Conservation (phyloP, 2,113 vertebrate species). For the Notothenia coriiceps region DNA sequence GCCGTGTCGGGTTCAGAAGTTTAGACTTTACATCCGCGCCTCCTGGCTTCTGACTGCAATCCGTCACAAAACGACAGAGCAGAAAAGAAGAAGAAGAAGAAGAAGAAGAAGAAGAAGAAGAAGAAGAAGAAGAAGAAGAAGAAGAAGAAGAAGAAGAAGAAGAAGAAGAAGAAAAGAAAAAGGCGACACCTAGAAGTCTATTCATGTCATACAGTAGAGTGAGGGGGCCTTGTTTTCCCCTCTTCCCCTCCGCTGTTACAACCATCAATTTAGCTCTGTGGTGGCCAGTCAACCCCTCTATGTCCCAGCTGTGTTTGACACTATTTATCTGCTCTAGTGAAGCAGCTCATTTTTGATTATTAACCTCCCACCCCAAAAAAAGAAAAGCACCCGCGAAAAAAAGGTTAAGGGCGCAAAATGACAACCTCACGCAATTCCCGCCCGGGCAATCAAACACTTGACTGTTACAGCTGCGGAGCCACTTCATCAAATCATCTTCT, state of each 20-base stretch:
- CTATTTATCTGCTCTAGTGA: conserved; percentile 82
- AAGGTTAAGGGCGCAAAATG: conserved; percentile 82
- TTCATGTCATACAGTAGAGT: conserved; percentile 85
- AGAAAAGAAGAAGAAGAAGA: conserved; percentile 10
- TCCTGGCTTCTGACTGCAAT: conserved; percentile 69
- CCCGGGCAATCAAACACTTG: conserved; percentile 75
- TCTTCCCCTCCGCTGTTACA: conserved; percentile 75
- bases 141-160: conserved; percentile 10
- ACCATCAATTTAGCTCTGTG: conserved; percentile 78
- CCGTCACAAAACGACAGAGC: conserved; percentile 72
- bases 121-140: background rate
- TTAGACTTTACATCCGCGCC: conserved; percentile 68
- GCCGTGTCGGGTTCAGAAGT: conserved; percentile 23
- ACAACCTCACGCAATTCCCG: conserved; percentile 70
- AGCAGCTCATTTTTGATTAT: conserved; percentile 85
- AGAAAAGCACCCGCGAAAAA: conserved; percentile 62
- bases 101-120: conserved; percentile 6
- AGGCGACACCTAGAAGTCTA: conserved; percentile 82
- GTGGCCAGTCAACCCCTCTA: conserved; percentile 76
- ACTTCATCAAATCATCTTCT: conserved; percentile 67
- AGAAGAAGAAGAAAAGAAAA: background rate
- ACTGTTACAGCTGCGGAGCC: conserved; percentile 77
- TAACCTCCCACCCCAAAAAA: conserved; percentile 73
- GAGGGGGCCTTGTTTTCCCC: conserved; percentile 59
- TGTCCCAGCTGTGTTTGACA: conserved; percentile 76